Evolutionary conservation across 2,113 vertebrate species (phyloP).

Genomic region (Penelope pileata): DNA sequence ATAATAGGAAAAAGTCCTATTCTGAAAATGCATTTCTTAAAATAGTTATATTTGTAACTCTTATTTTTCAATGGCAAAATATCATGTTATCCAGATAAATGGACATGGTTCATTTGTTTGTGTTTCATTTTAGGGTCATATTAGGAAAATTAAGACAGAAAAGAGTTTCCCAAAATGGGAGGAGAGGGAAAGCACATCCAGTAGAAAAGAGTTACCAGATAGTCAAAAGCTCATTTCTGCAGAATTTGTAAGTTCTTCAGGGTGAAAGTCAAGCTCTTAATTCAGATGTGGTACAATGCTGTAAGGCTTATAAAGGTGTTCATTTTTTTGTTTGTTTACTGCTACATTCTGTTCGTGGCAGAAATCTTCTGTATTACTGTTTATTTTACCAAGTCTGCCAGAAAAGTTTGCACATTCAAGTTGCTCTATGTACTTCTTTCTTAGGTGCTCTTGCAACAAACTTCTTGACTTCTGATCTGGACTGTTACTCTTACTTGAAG

Average conservation of each 20-base stretch:
- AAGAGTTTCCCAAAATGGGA: not conserved
- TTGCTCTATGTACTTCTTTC: conserved; percentile 3
- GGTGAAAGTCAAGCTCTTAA: not conserved
- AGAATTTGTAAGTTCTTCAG: not conserved
- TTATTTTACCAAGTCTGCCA: not conserved
- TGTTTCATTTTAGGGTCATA: not conserved
- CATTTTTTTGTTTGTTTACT: not conserved
- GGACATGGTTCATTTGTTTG: not conserved
- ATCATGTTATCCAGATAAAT: not conserved
- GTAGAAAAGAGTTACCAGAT: not conserved
- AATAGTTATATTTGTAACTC: not conserved
- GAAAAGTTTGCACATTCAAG: not conserved
- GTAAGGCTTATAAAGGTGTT: not conserved
- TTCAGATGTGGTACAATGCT: not conserved
- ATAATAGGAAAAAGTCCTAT: not conserved
- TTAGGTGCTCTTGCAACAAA: conserved; percentile 91
- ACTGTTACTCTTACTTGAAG: conserved; percentile 93
- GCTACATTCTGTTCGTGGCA: not conserved
- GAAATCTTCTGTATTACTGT: not conserved
- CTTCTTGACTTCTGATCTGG: conserved; percentile 87
- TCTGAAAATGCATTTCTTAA: not conserved
- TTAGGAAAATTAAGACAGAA: not conserved
- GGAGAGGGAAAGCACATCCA: not conserved
- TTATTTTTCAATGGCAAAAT: not conserved
- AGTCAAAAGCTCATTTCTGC: too few species aligned